Base-by-base conservation (phyloP, 2,888 invertebrate genomes). In the Spodoptera littoralis region DNA sequence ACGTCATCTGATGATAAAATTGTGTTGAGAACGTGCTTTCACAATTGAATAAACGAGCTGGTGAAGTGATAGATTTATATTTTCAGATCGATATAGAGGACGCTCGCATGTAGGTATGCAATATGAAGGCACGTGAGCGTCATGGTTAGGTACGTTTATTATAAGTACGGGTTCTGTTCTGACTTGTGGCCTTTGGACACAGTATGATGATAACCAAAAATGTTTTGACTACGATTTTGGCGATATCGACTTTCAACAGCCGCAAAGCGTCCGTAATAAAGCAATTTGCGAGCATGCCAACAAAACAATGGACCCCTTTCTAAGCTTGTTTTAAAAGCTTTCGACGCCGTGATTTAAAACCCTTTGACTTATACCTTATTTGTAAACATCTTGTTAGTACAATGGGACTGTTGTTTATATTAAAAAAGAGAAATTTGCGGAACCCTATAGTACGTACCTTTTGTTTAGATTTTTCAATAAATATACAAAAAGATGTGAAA, bases 311-410 rank as follows among this genome's bases (percentile, higher is more conserved):
- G 89, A 75, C 82, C 84, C 88, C 85, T 85, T 93, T 93, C 92
- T 93, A 91, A 93, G 92, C 89, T 90, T 92, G 90, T 92, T 94
- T 94, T 91, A 90, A 93, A 92, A 93, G 91, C 93, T 94, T 92
- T 94, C 93, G 90, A 93, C 94, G 86, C 90, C 86, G 87, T 92
- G 93, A 94, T 94, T 94, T 93, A 94, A 94, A 93, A 90, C 93
- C 93, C 93, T 94, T 94, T 94, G 93, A 92, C 89, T 89, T 88
- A 88, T 85, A 88, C 87, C 86, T 92, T 93, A 92, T 93, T 94
- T 92, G 94, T 93, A 94, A 94, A 94, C 93, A 94, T 86, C 83
- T 85, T 82, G 81, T 84, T 77, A 84, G 86, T 84, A 94, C 92
- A 93, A 93, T 91, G 92, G 92, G 92, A 85, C 85, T 79, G 86